These are phyloP conservation scores for zebrafish (Danio rerio) DNA, from an alignment of 2,113 vertebrate genomes.

Conservation along the genomic window DNA sequence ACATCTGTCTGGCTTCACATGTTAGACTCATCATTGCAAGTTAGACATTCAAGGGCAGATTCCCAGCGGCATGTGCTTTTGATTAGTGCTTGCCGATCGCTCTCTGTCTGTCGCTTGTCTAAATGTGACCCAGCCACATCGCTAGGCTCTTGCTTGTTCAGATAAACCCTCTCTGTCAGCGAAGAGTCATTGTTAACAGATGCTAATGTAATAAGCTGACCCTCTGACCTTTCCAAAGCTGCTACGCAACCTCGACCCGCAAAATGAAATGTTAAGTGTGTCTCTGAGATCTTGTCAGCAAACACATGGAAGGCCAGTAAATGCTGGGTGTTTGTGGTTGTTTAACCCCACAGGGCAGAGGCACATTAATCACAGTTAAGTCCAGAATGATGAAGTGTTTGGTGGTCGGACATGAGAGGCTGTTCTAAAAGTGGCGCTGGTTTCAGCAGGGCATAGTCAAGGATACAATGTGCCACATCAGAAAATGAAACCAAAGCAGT, in stretches of 20 bases:
- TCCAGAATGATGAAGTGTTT: slow-evolving; percentile 74
- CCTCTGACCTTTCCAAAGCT: slow-evolving; percentile 69
- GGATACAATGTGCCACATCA: not conserved
- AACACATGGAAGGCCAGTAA: slow-evolving; percentile 76
- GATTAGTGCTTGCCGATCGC: slow-evolving; percentile 63
- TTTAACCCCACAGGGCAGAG: slow-evolving; percentile 71
- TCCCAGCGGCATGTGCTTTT: slow-evolving; percentile 67
- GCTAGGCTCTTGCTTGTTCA: slow-evolving; percentile 10
- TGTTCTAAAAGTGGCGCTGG: slow-evolving; percentile 11
- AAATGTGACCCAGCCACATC: slow-evolving; percentile 33
- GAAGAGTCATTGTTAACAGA: slow-evolving; percentile 77
- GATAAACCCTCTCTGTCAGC: slow-evolving; percentile 78
- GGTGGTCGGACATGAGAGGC: slow-evolving; percentile 61
- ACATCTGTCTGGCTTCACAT: slow-evolving; percentile 16
- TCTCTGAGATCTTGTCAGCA: slow-evolving; percentile 87
- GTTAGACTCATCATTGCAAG: not conserved
- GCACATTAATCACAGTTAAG: slow-evolving; percentile 73
- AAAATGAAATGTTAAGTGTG: slow-evolving; percentile 82
- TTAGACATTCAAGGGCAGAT: not conserved
- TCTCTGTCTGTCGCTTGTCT: slow-evolving; percentile 58
- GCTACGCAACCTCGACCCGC: slow-evolving; percentile 69
- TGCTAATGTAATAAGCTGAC: slow-evolving; percentile 79
- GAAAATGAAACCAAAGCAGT: slow-evolving; percentile 12
- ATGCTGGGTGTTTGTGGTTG: slow-evolving; percentile 65
- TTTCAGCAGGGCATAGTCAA: not conserved